Percentiles rank a stretch among this genome's conserved stretches.
These are phyloP conservation scores for Macrochelys suwanniensis DNA, from an alignment of 2,797 vertebrate genomes.

Conservation along the genomic window DNA sequence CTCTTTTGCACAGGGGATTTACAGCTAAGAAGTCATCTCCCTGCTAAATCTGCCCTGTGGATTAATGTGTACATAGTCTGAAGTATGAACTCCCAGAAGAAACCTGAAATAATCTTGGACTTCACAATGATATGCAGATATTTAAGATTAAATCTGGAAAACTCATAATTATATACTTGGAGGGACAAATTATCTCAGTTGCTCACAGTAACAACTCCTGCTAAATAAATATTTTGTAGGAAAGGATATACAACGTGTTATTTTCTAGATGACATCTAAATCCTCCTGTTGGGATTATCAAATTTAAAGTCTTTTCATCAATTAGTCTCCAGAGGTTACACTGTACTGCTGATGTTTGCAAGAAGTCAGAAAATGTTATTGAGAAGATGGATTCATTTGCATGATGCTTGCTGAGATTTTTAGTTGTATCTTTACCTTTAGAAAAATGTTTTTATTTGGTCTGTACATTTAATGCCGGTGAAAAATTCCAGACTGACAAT, in stretches of 20 bases:
- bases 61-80: constrained; percentile 1
- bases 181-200: background rate
- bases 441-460: constrained; percentile 45
- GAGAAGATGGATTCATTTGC: constrained; percentile 56
- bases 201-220: background rate
- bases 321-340: constrained; percentile 64
- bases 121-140: background rate
- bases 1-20: constrained; percentile 16
- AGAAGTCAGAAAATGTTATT: constrained; percentile 19
- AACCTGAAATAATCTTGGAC: constrained; percentile 9
- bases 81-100: constrained; percentile 22
- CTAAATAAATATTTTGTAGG: constrained; percentile 51
- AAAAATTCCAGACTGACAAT: background rate
- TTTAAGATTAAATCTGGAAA: background rate
- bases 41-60: constrained; percentile 45
- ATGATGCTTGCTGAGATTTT: constrained; percentile 44
- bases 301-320: constrained; percentile 60
- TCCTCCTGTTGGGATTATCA: constrained; percentile 65
- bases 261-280: constrained; percentile 41
- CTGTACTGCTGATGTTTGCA: constrained; percentile 28
- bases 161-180: background rate
- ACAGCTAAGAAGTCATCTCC: constrained; percentile 43
- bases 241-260: constrained; percentile 4
- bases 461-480: background rate
- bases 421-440: constrained; percentile 23